A percentile compares a stretch with the other conserved stretches of the same genome.
phyloP scores from a whole-genome alignment of 2,888 invertebrate genomes.

The Argyra leucocephala region DNA sequence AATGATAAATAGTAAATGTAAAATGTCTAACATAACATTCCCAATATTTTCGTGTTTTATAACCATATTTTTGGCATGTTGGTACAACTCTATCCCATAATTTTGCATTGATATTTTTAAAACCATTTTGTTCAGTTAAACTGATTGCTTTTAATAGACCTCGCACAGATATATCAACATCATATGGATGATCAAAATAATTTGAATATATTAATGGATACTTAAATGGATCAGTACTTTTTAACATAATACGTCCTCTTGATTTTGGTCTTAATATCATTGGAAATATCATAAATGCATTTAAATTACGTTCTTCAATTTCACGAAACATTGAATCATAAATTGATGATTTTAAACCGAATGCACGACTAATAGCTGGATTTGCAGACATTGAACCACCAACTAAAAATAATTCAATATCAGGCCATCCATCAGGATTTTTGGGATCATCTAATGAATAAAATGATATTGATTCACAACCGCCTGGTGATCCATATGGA shows the following conservation, averaged over 20 bases:
- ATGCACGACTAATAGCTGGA: conserved; percentile 41
- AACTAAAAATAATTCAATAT: conserved; percentile 59
- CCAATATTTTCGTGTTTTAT: conserved; percentile 55
- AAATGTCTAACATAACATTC: conserved; percentile 54
- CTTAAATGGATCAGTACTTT: conserved; percentile 53
- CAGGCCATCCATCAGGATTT: conserved; percentile 50
- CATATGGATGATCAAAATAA: conserved; percentile 55
- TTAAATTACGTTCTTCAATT: conserved; percentile 33
- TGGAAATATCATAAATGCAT: conserved; percentile 52
- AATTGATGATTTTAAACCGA: conserved; percentile 44
- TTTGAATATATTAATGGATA: conserved; percentile 60
- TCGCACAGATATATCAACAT: conserved; percentile 53
- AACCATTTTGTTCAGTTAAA: conserved; percentile 45
- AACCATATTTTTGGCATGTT: conserved; percentile 47
- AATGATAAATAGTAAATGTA: conserved; percentile 55
- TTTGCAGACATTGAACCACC: conserved; percentile 46
- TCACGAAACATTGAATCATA: conserved; percentile 44
- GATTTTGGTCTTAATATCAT: conserved; percentile 60
- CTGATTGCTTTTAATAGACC: conserved; percentile 50
- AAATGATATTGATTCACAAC: conserved; percentile 55
- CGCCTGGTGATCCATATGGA: conserved; percentile 48
- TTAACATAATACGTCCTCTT: conserved; percentile 56
- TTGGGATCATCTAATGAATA: conserved; percentile 50
- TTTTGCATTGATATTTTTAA: conserved; percentile 47
- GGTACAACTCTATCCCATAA: conserved; percentile 51